Evolutionary conservation across 2,113 vertebrate genomes (phyloP).

Genomic region (Pseudopipra pipra): DNA sequence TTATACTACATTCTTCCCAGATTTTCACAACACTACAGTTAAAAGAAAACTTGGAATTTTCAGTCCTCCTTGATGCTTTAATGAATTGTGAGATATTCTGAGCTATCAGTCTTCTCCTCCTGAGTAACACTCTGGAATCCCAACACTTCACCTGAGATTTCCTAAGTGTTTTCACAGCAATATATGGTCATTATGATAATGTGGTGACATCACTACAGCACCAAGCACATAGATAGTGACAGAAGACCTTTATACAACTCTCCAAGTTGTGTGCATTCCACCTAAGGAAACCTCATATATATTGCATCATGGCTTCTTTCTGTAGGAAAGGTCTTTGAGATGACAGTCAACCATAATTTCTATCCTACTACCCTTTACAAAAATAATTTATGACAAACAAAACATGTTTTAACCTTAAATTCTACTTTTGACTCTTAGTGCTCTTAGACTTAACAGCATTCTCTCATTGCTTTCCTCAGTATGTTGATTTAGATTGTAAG

Average conservation of each 20-base stretch:
- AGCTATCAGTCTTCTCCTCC: background rate
- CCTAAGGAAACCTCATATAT: background rate
- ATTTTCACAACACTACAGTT: background rate
- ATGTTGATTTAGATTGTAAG: background rate
- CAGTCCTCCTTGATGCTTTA: background rate
- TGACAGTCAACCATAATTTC: background rate
- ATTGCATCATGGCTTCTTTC: background rate
- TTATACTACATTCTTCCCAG: background rate
- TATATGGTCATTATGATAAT: background rate
- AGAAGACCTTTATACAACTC: background rate
- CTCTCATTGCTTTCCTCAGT: background rate
- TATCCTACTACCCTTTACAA: background rate
- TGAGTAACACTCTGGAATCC: background rate
- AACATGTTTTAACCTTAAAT: background rate
- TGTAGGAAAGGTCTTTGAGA: background rate
- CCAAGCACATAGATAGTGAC: background rate
- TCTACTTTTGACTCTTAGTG: background rate
- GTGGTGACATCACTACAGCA: constrained; percentile 6
- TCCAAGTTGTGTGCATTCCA: background rate
- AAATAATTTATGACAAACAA: background rate
- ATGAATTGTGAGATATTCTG: background rate
- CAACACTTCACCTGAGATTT: background rate
- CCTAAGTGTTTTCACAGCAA: background rate
- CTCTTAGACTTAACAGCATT: background rate
- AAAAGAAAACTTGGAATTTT: background rate